phyloP scores from a whole-genome alignment of 1,140 invertebrate genomes.

The Drosophila virilis region DNA sequence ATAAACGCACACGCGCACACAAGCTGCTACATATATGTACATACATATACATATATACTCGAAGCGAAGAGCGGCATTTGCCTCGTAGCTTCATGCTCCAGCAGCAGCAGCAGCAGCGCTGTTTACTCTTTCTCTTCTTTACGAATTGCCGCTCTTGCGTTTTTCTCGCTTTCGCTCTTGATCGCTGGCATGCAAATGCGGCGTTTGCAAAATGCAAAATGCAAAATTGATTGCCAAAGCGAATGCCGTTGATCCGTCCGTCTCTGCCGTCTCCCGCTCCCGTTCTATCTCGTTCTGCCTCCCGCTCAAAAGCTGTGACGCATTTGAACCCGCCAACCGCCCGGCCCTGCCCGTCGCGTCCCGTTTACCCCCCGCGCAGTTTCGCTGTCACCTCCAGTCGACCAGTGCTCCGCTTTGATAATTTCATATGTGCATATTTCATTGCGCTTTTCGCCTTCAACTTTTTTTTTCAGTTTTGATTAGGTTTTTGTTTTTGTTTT shows the following conservation, averaged over 20 bases:
- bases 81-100: constrained; percentile 9
- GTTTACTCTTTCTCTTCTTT: constrained; percentile 44
- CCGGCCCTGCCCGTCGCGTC: neutral
- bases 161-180: constrained; percentile 27
- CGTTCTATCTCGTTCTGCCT: neutral
- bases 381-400: constrained; percentile 26
- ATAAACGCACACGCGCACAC: constrained; percentile 24
- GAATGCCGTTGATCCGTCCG: constrained; percentile 48
- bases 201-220: constrained; percentile 48
- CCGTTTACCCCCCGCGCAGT: neutral
- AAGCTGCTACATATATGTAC: neutral
- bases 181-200: constrained; percentile 56
- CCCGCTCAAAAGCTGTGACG: constrained; percentile 49
- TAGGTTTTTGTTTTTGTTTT: constrained; percentile 14
- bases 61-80: constrained; percentile 16
- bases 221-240: constrained; percentile 53
- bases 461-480: constrained; percentile 53
- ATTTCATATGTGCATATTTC: constrained; percentile 43
- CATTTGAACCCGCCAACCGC: constrained; percentile 47
- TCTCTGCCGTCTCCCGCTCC: neutral
- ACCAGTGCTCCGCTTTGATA: constrained; percentile 31
- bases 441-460: constrained; percentile 47
- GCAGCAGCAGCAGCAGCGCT: constrained; percentile 25
- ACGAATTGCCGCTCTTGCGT: constrained; percentile 15
- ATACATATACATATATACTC: neutral